Conservation (phyloP, 2,888 invertebrate species). For the Drosophila niveifrons region DNA sequence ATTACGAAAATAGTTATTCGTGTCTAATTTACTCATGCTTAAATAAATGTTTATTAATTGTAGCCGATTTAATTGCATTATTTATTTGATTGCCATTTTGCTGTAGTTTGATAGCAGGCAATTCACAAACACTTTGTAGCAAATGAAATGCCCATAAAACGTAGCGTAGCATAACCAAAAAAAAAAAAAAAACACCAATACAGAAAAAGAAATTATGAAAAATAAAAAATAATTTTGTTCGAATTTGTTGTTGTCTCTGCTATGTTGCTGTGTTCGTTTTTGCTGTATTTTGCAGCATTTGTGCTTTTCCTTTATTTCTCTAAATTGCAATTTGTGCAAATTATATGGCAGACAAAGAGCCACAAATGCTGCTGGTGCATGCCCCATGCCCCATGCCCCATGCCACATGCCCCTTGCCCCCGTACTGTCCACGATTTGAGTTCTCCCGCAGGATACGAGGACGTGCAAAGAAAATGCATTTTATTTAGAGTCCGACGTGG, state of each 20-base stretch:
- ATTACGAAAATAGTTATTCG: neutral
- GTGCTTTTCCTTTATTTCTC: constrained; percentile 72
- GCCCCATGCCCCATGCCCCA: neutral
- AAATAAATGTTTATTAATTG: neutral
- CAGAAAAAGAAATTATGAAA: constrained; percentile 20
- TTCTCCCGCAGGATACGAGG: constrained; percentile 41
- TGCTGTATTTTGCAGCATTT: constrained; percentile 53
- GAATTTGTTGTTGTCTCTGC: constrained; percentile 25
- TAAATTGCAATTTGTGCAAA: constrained; percentile 81
- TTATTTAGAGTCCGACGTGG: constrained; percentile 63
- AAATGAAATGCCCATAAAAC: constrained; percentile 2
- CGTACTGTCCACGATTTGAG: neutral
- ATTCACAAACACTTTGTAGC: constrained; percentile 10
- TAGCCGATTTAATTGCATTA: neutral
- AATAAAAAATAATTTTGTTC: constrained; percentile 48
- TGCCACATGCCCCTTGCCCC: neutral
- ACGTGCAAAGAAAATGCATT: constrained; percentile 75
- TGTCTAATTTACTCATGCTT: neutral
- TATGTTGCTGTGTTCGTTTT: constrained; percentile 36
- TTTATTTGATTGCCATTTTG: neutral
- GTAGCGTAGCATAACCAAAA: neutral
- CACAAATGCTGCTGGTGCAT: constrained; percentile 54
- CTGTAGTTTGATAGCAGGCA: neutral
- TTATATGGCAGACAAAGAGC: constrained; percentile 76
- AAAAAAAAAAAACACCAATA: neutral